Evolutionary conservation across 2,888 invertebrate species (phyloP).

Genomic region (Sesia bembeciformis): DNA sequence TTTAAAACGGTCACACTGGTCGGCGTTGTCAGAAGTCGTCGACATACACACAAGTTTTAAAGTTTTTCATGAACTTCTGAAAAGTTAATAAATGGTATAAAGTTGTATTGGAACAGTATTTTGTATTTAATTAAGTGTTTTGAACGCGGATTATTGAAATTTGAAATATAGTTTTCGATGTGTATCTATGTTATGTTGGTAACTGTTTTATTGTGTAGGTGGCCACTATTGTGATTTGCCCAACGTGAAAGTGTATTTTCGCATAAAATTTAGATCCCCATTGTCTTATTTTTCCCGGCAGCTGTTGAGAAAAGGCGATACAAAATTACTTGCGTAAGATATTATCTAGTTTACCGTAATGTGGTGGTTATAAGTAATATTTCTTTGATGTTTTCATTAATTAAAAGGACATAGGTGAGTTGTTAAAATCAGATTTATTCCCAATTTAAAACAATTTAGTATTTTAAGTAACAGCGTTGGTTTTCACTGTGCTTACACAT

Average conservation of each 20-base stretch:
- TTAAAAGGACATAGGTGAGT: neutral
- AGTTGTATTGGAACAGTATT: neutral
- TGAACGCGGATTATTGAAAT: slow-evolving; percentile 3
- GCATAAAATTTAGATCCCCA: slow-evolving; percentile 70
- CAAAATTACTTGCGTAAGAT: slow-evolving; percentile 34
- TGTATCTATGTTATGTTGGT: slow-evolving; percentile 26
- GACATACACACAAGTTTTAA: slow-evolving; percentile 46
- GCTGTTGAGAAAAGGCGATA: slow-evolving; percentile 47
- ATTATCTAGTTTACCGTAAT: neutral
- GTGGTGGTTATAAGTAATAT: neutral
- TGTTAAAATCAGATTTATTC: neutral
- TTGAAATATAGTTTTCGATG: slow-evolving; percentile 22
- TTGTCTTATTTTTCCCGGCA: slow-evolving; percentile 65
- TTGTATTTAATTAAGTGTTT: slow-evolving; percentile 1
- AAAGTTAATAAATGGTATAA: neutral
- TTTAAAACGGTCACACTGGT: too few species aligned
- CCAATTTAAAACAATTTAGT: neutral
- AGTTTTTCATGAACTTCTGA: slow-evolving; percentile 20
- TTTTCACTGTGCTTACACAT: neutral
- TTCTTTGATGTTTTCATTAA: neutral
- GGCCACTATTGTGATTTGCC: slow-evolving; percentile 51
- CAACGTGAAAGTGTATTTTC: slow-evolving; percentile 70
- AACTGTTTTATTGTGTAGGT: slow-evolving; percentile 71
- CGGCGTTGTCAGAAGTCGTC: slow-evolving; percentile 31
- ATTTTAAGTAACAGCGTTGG: neutral